Base-by-base conservation (phyloP, 2,888 invertebrate species). In the Ornithoptera priamus region DNA sequence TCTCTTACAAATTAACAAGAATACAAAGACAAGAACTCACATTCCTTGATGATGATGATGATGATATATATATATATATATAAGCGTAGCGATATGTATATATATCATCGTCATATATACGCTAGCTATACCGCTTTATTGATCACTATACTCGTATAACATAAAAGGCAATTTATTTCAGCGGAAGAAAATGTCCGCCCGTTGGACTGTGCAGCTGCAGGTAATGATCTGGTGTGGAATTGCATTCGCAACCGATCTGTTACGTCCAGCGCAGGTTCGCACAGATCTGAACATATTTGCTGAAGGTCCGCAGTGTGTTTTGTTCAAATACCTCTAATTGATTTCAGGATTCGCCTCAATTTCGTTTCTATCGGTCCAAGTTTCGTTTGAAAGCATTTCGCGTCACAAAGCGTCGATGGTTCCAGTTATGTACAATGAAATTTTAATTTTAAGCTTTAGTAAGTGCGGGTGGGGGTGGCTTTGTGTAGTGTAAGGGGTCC, bases 211-310 rank as follows among this genome's bases (percentile, higher is more conserved):
- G 56, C 66, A 67, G 70, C 66, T 70, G 70, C 67, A 67, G 67
- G 57, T 70, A 70, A 67, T 70, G 70, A 70, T 70, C 70, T 56
- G 70, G 60, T 64, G 3, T 53, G 64, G 56, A 60, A 70, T 67
- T 67, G 70, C 70, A 67, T 70, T 70, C 67, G 67, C 67, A 42
- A 64, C 56, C 70, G 67, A 70, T 70, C 67, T 70, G 67, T 70
- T 70, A 67, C 67, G 67, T 63, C 63, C 62, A 56, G 62, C 63
- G 60, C 53, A 53, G 53, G n/a, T n/a, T 18, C 53, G 53, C 10
- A 46, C 42, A 12, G 42, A 42, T 8, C 42, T 8, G 42, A 8
- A 42, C 46, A 46, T 12, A 15, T 15, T 15, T 46, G 46, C 46
- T 2, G 15, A 12, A 2, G 46, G 62, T 62, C 58, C 50, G 58